Evolutionary conservation across 2,113 vertebrate species (phyloP), one percentile per base, ranked within the genome.

Genomic region (Notothenia rossii): DNA sequence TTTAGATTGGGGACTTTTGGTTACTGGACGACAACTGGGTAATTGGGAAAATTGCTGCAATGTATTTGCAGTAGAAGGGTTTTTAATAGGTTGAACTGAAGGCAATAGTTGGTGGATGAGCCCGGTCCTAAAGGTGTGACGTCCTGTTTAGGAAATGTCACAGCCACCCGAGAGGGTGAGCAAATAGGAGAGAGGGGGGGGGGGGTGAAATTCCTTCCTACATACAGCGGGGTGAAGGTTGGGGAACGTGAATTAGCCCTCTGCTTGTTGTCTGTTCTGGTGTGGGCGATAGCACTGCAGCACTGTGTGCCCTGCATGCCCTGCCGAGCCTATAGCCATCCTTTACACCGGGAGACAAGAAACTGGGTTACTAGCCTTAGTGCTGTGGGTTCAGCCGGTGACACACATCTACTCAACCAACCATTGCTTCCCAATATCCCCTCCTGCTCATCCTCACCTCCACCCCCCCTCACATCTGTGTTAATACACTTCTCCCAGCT

Each of bases 241-340:
- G 90, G 87, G 94, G 86, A 82, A 82, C 69, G 29, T 79, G 67
- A 88, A 86, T 76, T 83, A 81, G 62, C 86, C 83, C 22, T 3
- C 25, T 81, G 77, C 73, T 82, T 72, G 76, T 88, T 78, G 64
- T 83, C 75, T 85, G 75, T 81, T 87, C 68, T 75, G 80, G 77
- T 89, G 91, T 82, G 72, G 82, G 91, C 91, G 93, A 95, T 95
- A 93, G 93, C 93, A 95, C 90, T 96, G 96, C 96, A 96, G 96
- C 84, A 94, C 91, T 91, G 92, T 90, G 86, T 89, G 81, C 79
- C 87, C 84, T 81, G 84, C 87, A 81, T 87, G 88, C 84, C 82
- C 86, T 89, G 85, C 78, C 89, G 89, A 83, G 72, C 84, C 63
- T 88, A 84, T 71, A 81, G 88, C 85, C 85, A 53, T 68, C 76